Evolutionary conservation across 1,140 invertebrate genomes (phyloP), one percentile per base, ranked within the genome.

Genomic region (Bombus superbus): DNA sequence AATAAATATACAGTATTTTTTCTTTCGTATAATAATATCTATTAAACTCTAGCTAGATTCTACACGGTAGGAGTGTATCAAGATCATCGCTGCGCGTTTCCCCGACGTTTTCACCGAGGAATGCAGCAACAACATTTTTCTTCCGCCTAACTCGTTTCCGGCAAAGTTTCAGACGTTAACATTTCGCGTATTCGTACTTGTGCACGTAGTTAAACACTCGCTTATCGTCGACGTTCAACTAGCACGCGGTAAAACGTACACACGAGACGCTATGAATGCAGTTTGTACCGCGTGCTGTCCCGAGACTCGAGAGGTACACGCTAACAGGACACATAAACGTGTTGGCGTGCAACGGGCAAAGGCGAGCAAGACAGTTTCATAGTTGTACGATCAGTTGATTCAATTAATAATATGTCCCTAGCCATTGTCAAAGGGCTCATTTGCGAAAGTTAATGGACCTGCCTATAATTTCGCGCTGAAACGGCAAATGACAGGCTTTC

Each of bases 321-420:
- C 68, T 77, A 83, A 35, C 59, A 44, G 62, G 2, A 66, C 13
- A 40, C 18, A 53, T 1, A 53, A 53, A 75, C 22, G 22, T 6
- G 15, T 47, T 32, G 11, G 35, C 32, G 25, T 15, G 28, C 32
- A 38, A 40, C 81, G 18, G 10, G 35, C 25, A 53, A 22, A 68
- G 44, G 15, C 44, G 57, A 68, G n/a, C 15, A 77, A 47, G 73
- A 83, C 40, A 68, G 73, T 76, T 83, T 53, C 62, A 77, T 68
- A 66, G 62, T n/a, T 66, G 35, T 40, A 25, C 38, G 81, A 77
- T n/a, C 10, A 5, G 59, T 76, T 18, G 59, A 25, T 2, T 66
- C 42, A 74, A 35, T 53, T 57, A 83, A 32, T 35, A 76, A 83
- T 83, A 32, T 22, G 81, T 77, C 53, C 32, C 32, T 53, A 66